Conservation (phyloP, 2,888 invertebrate genomes). For the Barypeithes pellucidus region DNA sequence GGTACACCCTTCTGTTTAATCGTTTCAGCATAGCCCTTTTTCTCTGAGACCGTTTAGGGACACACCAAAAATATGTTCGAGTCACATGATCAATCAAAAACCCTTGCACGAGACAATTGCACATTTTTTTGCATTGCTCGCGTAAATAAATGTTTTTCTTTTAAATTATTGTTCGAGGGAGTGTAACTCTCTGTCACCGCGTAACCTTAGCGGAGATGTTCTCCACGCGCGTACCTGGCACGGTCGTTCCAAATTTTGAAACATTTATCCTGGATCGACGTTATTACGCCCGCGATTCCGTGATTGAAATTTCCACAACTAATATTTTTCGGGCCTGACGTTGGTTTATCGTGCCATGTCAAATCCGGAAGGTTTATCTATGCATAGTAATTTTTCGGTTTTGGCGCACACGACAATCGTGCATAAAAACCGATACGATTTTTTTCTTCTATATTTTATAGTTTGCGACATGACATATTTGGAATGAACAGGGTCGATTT, state of each 20-base stretch:
- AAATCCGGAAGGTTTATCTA: background rate
- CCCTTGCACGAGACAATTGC: no score
- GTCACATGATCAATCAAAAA: no score
- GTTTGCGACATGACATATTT: no score
- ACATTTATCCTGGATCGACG: background rate
- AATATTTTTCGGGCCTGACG: constrained; percentile 1
- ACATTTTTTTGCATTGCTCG: no score
- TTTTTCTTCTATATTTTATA: no score
- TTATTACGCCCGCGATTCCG: constrained; percentile 13
- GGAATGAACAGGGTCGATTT: no score
- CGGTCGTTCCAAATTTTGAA: constrained; percentile 9
- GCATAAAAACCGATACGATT: no score
- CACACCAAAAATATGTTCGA: no score
- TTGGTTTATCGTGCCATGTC: background rate
- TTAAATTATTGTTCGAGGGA: no score
- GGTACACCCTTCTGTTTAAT: background rate
- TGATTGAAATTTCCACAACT: constrained; percentile 17
- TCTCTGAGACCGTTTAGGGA: no score
- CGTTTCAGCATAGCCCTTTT: no score
- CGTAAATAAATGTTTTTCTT: no score
- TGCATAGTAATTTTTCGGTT: constrained; percentile 20
- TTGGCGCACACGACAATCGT: constrained; percentile 1
- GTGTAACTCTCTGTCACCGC: constrained; percentile 15
- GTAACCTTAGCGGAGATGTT: background rate
- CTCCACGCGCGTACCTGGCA: background rate